These are phyloP conservation scores for Dicroscelio sp. DNA, from an alignment of 2,888 invertebrate species.

Conservation along the genomic window DNA sequence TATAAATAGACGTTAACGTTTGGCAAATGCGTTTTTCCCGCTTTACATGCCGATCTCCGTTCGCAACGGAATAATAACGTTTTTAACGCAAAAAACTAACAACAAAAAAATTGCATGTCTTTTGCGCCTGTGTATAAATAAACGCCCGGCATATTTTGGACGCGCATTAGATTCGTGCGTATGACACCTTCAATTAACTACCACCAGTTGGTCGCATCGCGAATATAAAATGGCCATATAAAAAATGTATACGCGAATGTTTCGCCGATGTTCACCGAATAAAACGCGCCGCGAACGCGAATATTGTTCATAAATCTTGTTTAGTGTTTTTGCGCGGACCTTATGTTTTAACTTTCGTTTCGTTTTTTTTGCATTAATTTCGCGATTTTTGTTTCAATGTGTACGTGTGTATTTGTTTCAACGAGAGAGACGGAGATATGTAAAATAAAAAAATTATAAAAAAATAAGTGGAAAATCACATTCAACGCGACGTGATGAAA, in stretches of 20 bases:
- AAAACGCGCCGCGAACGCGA: neutral
- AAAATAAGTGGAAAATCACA: too few relatives aligned
- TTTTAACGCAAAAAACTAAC: too few relatives aligned
- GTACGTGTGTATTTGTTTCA: too few relatives aligned
- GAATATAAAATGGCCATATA: conserved; percentile 51
- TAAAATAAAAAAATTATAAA: too few relatives aligned
- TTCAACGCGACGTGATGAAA: too few relatives aligned
- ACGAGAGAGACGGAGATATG: too few relatives aligned
- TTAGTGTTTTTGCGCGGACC: neutral
- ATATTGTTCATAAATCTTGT: conserved; percentile 41
- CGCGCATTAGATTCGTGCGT: conserved; percentile 66
- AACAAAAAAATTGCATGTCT: neutral
- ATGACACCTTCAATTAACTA: conserved; percentile 76
- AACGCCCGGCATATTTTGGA: conserved; percentile 44
- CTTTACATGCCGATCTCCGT: too few relatives aligned
- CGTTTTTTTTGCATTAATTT: too few relatives aligned
- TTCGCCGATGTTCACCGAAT: conserved; percentile 52
- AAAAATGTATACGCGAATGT: conserved; percentile 58
- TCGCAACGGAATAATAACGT: too few relatives aligned
- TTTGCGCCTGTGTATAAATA: conserved; percentile 31
- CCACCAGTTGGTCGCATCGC: conserved; percentile 52
- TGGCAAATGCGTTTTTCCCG: neutral
- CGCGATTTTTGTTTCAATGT: too few relatives aligned
- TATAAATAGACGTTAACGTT: neutral
- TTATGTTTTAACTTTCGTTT: conserved; percentile 3